Evolutionary conservation across 1,140 invertebrate species (phyloP).

Genomic region (Wiebesia pumilae): DNA sequence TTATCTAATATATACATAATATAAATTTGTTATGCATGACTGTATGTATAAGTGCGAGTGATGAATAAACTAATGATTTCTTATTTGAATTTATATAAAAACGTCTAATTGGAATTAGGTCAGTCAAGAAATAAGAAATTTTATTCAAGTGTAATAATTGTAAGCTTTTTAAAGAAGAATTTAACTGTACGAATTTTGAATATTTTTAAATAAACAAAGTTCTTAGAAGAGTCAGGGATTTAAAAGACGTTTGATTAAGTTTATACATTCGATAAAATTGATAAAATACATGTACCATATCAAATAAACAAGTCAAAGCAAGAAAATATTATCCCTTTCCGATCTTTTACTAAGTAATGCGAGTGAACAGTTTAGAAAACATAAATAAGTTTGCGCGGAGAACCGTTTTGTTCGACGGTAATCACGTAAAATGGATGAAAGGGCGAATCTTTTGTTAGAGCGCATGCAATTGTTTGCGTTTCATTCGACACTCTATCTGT

Average conservation of each 20-base stretch:
- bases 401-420: neutral
- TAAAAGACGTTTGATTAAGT: neutral
- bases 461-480: slow-evolving; percentile 12
- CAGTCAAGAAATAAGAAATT: too few species aligned
- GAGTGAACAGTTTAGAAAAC: neutral
- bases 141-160: too few species aligned
- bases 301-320: neutral
- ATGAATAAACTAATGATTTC: too few species aligned
- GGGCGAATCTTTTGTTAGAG: slow-evolving; percentile 20
- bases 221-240: neutral
- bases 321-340: neutral
- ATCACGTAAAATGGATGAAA: slow-evolving; percentile 12
- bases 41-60: too few species aligned
- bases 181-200: neutral
- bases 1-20: too few species aligned
- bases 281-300: too few species aligned
- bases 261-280: neutral
- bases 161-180: neutral
- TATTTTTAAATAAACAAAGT: neutral
- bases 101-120: too few species aligned
- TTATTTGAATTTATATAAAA: too few species aligned
- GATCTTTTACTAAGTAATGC: neutral
- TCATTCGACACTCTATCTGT: neutral
- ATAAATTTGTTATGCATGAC: too few species aligned
- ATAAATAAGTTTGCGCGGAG: neutral